These are phyloP conservation scores for Metopolophium dirhodum DNA, from an alignment of 1,140 invertebrate species.

Conservation along the genomic window DNA sequence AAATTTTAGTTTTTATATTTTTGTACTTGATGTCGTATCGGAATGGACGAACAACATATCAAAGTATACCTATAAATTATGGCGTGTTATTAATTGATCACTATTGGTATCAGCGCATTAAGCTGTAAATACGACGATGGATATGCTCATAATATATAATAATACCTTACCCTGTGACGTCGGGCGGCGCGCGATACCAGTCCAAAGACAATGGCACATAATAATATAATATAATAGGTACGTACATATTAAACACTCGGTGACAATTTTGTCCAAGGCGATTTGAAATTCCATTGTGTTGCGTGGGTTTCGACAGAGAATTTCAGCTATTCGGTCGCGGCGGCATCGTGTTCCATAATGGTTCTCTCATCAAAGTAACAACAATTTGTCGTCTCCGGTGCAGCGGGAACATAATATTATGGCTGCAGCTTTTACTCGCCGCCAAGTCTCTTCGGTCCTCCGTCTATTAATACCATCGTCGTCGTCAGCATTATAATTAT, in stretches of 20 bases:
- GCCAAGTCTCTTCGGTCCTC: neutral
- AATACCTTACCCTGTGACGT: neutral
- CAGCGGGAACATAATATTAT: neutral
- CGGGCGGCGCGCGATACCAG: neutral
- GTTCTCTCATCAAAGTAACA: neutral
- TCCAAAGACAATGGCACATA: neutral
- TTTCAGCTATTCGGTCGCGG: conserved; percentile 9
- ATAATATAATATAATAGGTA: neutral
- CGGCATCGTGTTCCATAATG: too few relatives aligned
- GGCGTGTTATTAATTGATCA: too few relatives aligned
- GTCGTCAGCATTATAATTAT: neutral
- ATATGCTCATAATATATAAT: neutral
- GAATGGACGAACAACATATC: too few relatives aligned
- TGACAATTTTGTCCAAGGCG: neutral
- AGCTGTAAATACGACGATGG: neutral
- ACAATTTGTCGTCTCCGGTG: neutral
- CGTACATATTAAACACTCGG: neutral
- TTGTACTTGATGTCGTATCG: too few relatives aligned
- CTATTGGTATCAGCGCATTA: neutral
- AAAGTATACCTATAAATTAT: neutral
- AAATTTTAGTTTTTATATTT: too few relatives aligned
- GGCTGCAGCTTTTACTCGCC: neutral
- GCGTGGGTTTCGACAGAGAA: neutral
- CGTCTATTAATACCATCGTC: neutral
- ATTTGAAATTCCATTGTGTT: conserved; percentile 26